Percentiles rank a stretch among this genome's conserved stretches.
Conservation (phyloP, 2,797 vertebrate species). For the Aplochiton taeniatus region DNA sequence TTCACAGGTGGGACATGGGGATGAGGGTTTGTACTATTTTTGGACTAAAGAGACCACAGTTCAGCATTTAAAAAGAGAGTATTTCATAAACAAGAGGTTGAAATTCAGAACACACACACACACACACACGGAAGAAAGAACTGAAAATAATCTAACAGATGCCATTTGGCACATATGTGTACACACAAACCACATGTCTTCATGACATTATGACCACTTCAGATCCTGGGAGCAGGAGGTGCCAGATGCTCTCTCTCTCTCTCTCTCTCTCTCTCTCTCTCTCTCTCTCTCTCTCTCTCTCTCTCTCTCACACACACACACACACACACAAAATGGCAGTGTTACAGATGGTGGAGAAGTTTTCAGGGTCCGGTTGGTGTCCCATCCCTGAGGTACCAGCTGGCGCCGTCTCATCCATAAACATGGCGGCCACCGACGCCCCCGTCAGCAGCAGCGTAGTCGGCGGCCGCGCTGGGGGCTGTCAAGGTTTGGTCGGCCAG, state of each 20-base stretch:
- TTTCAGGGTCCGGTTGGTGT: slow-evolving; percentile 41
- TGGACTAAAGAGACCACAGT: neutral
- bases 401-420: slow-evolving; percentile 70
- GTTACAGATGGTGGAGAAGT: slow-evolving; percentile 55
- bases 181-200: slow-evolving; percentile 55
- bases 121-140: neutral
- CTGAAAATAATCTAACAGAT: slow-evolving; percentile 38
- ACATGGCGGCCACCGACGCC: slow-evolving; percentile 40
- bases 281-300: slow-evolving; percentile 21
- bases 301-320: neutral
- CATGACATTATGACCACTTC: slow-evolving; percentile 58
- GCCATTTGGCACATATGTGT: slow-evolving; percentile 44
- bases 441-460: neutral
- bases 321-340: slow-evolving; percentile 62
- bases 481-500: slow-evolving; percentile 31
- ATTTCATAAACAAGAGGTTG: neutral
- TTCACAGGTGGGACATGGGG: no score
- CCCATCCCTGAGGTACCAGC: slow-evolving; percentile 48
- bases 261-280: neutral
- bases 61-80: neutral
- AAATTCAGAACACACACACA: neutral
- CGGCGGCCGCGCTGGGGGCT: slow-evolving; percentile 27
- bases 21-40: neutral
- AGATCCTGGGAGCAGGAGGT: slow-evolving; percentile 49
- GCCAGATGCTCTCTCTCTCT: slow-evolving; percentile 57